These are phyloP conservation scores for Cartodere bifasciata DNA, from an alignment of 2,888 invertebrate genomes.

Conservation along the genomic window DNA sequence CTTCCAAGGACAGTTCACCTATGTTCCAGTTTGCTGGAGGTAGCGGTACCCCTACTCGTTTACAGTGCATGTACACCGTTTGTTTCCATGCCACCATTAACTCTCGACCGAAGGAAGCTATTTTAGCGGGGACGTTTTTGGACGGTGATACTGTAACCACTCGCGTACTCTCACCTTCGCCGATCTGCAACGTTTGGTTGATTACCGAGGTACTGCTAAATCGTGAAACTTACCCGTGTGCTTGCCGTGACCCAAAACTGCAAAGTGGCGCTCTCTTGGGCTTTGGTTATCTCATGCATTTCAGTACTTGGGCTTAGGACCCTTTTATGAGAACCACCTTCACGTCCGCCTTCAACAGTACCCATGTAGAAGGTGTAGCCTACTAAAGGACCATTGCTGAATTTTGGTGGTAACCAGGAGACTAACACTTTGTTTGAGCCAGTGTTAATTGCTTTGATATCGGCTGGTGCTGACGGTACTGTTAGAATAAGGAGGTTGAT, in stretches of 20 bases:
- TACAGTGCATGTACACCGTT: conserved; percentile 69
- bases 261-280: conserved; percentile 59
- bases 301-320: conserved; percentile 56
- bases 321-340: conserved; percentile 65
- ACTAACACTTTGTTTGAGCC: conserved; percentile 75
- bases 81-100: conserved; percentile 80
- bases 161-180: conserved; percentile 71
- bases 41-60: conserved; percentile 69
- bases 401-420: conserved; percentile 79
- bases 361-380: conserved; percentile 78
- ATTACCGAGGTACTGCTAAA: not conserved
- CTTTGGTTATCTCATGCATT: conserved; percentile 56
- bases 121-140: conserved; percentile 72
- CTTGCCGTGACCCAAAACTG: conserved; percentile 68
- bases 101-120: conserved; percentile 74
- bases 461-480: conserved; percentile 83
- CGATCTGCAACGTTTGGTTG: conserved; percentile 35
- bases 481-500: no score
- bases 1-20: conserved; percentile 61
- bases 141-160: conserved; percentile 65
- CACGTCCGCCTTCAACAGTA: conserved; percentile 62
- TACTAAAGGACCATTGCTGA: conserved; percentile 71
- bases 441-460: conserved; percentile 81
- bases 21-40: conserved; percentile 70
- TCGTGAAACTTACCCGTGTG: conserved; percentile 41